Conservation (phyloP, 1,140 invertebrate genomes). For the Tribolium castaneum region DNA sequence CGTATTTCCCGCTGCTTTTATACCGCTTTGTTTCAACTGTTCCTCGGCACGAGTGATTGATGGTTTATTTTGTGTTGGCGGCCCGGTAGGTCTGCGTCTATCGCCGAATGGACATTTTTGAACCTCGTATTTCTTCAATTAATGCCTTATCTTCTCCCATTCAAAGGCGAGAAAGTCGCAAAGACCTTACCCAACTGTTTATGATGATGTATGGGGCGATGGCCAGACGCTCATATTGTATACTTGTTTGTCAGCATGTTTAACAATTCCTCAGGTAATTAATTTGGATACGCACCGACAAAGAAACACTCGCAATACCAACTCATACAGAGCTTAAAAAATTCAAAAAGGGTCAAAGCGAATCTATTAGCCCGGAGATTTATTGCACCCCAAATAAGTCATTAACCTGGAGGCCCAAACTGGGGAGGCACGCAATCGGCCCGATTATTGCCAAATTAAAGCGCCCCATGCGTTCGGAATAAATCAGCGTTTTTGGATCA, state of each 20-base stretch:
- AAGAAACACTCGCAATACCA: background rate
- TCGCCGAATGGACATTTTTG: conserved; percentile 50
- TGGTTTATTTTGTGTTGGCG: conserved; percentile 61
- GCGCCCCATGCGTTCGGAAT: background rate
- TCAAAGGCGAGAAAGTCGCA: background rate
- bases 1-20: conserved; percentile 62
- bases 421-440: background rate
- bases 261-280: conserved; percentile 48
- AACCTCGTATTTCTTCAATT: conserved; percentile 24
- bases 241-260: conserved; percentile 50
- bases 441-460: conserved; percentile 15
- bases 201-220: conserved; percentile 2
- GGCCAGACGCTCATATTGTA: conserved; percentile 47
- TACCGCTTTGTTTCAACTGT: conserved; percentile 61
- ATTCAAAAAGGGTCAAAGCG: background rate
- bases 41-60: conserved; percentile 60
- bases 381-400: conserved; percentile 31
- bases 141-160: background rate
- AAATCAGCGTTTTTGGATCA: background rate
- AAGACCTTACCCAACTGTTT: background rate
- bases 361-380: conserved; percentile 18
- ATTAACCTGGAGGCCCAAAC: conserved; percentile 17
- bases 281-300: conserved; percentile 34
- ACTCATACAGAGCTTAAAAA: background rate
- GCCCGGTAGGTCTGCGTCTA: conserved; percentile 60